Evolutionary conservation across 2,797 vertebrate genomes (phyloP), one percentile per base, ranked within the genome.

Genomic region (Chromis chromis): DNA sequence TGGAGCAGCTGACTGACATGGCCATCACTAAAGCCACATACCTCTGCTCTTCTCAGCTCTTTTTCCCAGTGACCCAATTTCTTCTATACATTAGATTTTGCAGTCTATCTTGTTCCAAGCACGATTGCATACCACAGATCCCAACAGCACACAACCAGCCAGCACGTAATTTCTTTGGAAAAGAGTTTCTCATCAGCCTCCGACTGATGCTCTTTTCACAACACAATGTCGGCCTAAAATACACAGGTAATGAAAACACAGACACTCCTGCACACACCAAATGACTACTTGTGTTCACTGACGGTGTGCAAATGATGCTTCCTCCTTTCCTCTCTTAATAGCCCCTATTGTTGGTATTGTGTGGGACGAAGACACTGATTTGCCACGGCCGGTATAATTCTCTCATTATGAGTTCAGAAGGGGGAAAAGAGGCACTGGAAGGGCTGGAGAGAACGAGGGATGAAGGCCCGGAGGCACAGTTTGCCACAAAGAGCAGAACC

Each of bases 391-490:
- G 48, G 89, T 89, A 92, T 92, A 90, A 91, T 91, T 91, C 87
- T 87, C 84, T 91, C 91, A 94, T 94, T 94, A 91, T 65, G 74
- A 86, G 76, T 89, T 88, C 83, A 84, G 78, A 83, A 67, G 65
- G 71, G 66, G 56, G 3, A 54, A 75, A n/a, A 74, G 59, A 74
- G 39, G 52, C 64, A 46, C 14, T 24, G 65, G 44, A 74, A 80
- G 58, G 52, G 56, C 64, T 42, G 61, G 59, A 50, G 60, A 16
- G 64, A 82, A 12, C 52, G 61, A 53, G 40, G 59, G 74, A 84
- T 74, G 75, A 61, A 74, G 79, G 64, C 72, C 88, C 64, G 52
- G 61, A 83, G 78, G 75, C 70, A 31, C 13, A 49, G 65, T 6
- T 21, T 25, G 59, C 56, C 74, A 84, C 78, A 75, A 81, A 84